Evolutionary conservation across 2,113 vertebrate species (phyloP).

Genomic region (Petaurus breviceps): DNA sequence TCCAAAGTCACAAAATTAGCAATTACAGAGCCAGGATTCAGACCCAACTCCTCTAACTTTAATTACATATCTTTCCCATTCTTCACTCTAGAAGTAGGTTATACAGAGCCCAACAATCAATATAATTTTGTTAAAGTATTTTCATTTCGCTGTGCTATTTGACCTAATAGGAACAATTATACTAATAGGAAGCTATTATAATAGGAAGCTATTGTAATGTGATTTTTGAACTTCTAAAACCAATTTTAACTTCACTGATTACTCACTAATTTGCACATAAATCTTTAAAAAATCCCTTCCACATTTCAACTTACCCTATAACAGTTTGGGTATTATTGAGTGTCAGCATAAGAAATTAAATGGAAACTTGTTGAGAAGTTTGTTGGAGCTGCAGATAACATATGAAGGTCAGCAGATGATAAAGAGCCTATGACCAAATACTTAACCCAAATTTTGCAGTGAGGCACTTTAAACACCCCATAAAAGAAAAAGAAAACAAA

Average conservation of each 20-base stretch:
- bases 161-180: not conserved
- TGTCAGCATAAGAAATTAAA: no score
- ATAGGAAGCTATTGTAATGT: not conserved
- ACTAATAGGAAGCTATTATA: not conserved
- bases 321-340: no score
- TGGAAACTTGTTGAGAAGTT: no score
- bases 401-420: no score
- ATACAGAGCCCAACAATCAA: not conserved
- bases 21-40: not conserved
- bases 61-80: not conserved
- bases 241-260: not conserved
- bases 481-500: no score
- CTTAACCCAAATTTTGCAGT: no score
- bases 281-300: no score
- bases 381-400: no score
- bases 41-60: not conserved
- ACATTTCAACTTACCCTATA: no score
- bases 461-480: no score
- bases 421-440: no score
- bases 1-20: not conserved
- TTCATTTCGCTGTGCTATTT: not conserved
- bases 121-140: not conserved
- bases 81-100: not conserved
- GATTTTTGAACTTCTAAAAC: not conserved
- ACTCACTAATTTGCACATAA: not conserved